Conservation (phyloP, 2,888 invertebrate species). For the Pristionchus entomophagus region DNA sequence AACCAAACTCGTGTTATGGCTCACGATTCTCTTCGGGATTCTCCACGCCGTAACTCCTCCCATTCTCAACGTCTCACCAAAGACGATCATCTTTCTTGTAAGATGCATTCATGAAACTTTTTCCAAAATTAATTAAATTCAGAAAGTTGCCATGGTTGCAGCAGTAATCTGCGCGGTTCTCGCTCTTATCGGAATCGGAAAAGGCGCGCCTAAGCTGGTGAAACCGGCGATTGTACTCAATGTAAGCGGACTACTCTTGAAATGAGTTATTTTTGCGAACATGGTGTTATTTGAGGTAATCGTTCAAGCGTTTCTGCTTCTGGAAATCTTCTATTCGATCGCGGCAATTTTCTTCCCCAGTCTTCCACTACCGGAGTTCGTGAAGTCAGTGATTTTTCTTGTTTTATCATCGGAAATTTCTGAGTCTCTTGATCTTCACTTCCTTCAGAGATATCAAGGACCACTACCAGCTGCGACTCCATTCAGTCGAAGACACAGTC, state of each 20-base stretch:
- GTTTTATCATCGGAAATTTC: no score
- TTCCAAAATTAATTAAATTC: neutral
- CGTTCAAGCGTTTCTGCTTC: neutral
- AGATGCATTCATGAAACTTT: neutral
- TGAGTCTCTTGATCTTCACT: no score
- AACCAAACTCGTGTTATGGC: neutral
- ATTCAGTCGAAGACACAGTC: neutral
- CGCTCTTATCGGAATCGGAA: neutral
- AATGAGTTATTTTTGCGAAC: no score
- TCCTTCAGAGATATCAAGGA: neutral
- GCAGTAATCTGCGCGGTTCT: neutral
- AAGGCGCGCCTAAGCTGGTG: neutral
- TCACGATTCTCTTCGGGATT: neutral
- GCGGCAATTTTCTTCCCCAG: neutral
- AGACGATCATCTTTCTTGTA: neutral
- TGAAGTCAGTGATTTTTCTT: neutral
- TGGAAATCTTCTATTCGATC: slow-evolving; percentile 13
- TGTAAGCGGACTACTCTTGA: neutral
- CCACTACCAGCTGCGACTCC: neutral
- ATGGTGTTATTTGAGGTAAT: neutral
- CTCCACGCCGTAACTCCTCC: neutral
- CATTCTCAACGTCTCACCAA: neutral
- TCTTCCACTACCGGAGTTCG: neutral
- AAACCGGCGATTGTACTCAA: neutral
- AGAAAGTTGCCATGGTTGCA: neutral